Evolutionary conservation across 2,797 vertebrate species (phyloP).

Genomic region (Dendrocincla tyrannina): DNA sequence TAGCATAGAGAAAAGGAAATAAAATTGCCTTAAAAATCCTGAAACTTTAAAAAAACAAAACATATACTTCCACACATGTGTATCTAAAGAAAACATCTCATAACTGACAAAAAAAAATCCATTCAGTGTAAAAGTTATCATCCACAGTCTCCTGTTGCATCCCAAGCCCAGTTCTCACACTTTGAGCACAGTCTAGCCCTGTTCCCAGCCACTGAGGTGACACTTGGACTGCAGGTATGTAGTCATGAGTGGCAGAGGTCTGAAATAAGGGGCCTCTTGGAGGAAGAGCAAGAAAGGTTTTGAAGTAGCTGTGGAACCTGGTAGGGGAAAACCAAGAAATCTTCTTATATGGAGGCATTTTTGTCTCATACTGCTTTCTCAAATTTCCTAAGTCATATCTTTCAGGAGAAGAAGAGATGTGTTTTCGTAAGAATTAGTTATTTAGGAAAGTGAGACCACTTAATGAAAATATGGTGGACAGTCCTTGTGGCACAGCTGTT

Average conservation of each 20-base stretch:
- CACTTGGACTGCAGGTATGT: neutral
- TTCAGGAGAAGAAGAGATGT: neutral
- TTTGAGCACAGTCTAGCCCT: neutral
- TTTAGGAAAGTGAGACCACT: neutral
- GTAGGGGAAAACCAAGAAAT: neutral
- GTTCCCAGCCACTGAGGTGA: neutral
- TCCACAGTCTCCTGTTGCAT: neutral
- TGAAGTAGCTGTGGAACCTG: neutral
- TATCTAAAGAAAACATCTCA: neutral
- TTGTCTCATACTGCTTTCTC: neutral
- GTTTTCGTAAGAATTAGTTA: neutral
- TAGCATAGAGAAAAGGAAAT: neutral
- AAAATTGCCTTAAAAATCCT: neutral
- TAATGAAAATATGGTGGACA: neutral
- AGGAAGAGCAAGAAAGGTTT: neutral
- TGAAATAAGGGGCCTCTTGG: neutral
- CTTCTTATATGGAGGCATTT: neutral
- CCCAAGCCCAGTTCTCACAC: neutral
- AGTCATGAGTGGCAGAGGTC: neutral
- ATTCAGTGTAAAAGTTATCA: neutral
- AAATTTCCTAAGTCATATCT: neutral
- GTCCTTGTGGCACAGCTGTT: neutral
- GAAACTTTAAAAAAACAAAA: neutral
- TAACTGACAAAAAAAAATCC: neutral
- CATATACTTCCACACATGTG: neutral